Evolutionary conservation across 2,797 vertebrate species (phyloP), one percentile per base, ranked within the genome.

Genomic region (Xenops minutus): DNA sequence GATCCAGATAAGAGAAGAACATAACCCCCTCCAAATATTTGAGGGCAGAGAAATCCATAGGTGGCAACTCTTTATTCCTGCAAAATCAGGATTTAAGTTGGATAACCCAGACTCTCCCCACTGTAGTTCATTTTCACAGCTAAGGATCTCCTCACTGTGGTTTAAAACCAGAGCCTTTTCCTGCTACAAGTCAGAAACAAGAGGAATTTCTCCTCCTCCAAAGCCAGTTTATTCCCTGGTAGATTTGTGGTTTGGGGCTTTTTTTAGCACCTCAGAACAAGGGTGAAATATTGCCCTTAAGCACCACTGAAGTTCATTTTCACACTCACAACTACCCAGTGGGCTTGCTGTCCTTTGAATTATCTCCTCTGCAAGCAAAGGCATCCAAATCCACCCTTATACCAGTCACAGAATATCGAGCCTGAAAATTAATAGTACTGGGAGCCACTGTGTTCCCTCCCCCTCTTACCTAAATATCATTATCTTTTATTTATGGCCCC

Each of bases 401-500:
- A 23, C 32, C 73, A 30, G 64, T 55, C 91, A 71, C 68, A 52
- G 78, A 77, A 86, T 18, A 43, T 24, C 1, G 7, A 92, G 41
- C 3, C 16, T 83, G 78, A 74, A 91, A 96, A 96, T 94, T 89
- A 89, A 88, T 85, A 80, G 86, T 24, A 3, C 30, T 11, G 26
- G 46, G 68, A 92, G 9, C 14, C 23, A 37, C 23, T 3, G 20
- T 41, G 62, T 85, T 92, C 27, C 30, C 56, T 92, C 69, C 79
- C 66, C 24, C 88, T 91, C 81, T 91, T 94, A 77, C 72, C 85
- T 88, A 97, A 97, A 96, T 96, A 95, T 83, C 68, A 93, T 96
- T 96, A 58, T 96, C 87, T 91, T 83, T 87, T 91, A 96, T 96
- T 96, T 96, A 95, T 77, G 81, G 64, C 52, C 89, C 87, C 92